phyloP scores from a whole-genome alignment of 1,140 invertebrate genomes.

The Ceratina australensis region DNA sequence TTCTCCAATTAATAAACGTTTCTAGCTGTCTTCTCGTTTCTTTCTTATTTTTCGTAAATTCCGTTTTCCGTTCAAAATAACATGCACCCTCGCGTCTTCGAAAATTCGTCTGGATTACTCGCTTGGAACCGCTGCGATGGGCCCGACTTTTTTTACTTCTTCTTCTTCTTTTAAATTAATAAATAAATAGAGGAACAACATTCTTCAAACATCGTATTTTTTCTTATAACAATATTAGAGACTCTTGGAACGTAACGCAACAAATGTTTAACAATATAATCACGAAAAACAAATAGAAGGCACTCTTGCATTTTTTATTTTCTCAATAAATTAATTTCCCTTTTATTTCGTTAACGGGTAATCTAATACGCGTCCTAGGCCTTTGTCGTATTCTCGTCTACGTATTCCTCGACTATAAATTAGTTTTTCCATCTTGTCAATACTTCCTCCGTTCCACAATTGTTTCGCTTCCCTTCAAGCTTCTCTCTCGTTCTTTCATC shows the following conservation, averaged over 20 bases:
- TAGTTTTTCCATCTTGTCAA: neutral
- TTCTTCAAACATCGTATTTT: constrained; percentile 71
- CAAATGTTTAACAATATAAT: constrained; percentile 78
- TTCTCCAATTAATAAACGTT: constrained; percentile 43
- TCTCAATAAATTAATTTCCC: constrained; percentile 73
- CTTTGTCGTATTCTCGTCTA: constrained; percentile 63
- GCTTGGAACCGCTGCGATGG: neutral
- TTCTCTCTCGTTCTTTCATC: constrained; percentile 33
- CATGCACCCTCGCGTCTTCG: too few relatives aligned
- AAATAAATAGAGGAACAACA: constrained; percentile 78
- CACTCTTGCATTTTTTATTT: constrained; percentile 73
- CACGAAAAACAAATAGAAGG: constrained; percentile 79
- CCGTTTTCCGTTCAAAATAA: constrained; percentile 20
- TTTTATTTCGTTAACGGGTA: constrained; percentile 68
- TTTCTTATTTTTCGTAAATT: constrained; percentile 15
- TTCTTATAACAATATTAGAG: constrained; percentile 78
- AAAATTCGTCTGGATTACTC: too few relatives aligned
- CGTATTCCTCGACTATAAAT: constrained; percentile 17
- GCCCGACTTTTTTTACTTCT: constrained; percentile 46
- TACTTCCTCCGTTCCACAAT: neutral
- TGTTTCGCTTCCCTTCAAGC: neutral
- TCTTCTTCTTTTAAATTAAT: constrained; percentile 67
- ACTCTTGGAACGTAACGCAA: constrained; percentile 78
- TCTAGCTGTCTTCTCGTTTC: constrained; percentile 36
- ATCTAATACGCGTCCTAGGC: constrained; percentile 64